phyloP scores from a whole-genome alignment of 1,140 invertebrate genomes.

The Polyergus mexicanus region DNA sequence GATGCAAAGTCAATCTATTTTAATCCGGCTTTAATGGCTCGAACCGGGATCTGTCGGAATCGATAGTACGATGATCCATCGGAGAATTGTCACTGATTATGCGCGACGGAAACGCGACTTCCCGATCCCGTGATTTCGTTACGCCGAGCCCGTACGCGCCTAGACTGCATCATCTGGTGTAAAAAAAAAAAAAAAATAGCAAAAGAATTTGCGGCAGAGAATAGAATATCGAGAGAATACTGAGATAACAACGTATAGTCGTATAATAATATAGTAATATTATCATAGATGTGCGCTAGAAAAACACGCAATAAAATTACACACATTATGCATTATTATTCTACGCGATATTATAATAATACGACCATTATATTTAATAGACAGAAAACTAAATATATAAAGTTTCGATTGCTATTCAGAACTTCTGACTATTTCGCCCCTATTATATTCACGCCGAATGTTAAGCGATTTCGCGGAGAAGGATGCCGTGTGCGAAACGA shows the following conservation, averaged over 20 bases:
- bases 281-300: not conserved
- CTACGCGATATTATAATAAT: slow-evolving; percentile 33
- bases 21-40: slow-evolving; percentile 47
- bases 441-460: slow-evolving; percentile 5
- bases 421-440: slow-evolving; percentile 29
- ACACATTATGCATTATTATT: not conserved
- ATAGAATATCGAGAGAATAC: not conserved
- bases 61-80: slow-evolving; percentile 21
- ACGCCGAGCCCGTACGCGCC: not conserved
- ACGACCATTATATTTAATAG: slow-evolving; percentile 15
- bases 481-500: slow-evolving; percentile 24
- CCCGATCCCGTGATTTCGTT: slow-evolving; percentile 26
- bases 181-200: not conserved
- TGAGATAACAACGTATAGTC: not conserved
- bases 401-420: slow-evolving; percentile 22
- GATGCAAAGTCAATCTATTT: slow-evolving; percentile 56
- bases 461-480: not conserved
- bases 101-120: slow-evolving; percentile 24
- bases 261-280: slow-evolving; percentile 15
- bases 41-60: slow-evolving; percentile 16
- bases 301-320: slow-evolving; percentile 10
- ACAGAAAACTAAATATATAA: not conserved
- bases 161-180: not conserved
- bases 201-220: too few relatives aligned
- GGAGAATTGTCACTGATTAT: slow-evolving; percentile 55